Percentiles rank a stretch among this genome's conserved stretches.
These are phyloP conservation scores for Abscondita cerata DNA, from an alignment of 2,888 invertebrate species.

Conservation along the genomic window DNA sequence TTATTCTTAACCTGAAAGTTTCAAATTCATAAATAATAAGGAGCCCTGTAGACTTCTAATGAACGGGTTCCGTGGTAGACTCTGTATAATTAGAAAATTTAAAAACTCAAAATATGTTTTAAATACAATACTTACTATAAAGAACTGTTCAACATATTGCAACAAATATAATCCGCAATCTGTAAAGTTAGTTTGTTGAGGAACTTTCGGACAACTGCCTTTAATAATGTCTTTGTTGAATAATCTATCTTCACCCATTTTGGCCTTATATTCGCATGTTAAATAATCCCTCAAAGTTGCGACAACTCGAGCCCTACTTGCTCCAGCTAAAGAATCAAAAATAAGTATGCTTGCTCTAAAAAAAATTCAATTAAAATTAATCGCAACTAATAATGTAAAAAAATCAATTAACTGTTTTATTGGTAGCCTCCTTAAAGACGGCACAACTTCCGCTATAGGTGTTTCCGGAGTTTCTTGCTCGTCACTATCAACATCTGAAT, in stretches of 20 bases:
- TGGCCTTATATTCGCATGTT: conserved; percentile 83
- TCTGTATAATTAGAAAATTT: too few relatives aligned
- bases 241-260: conserved; percentile 67
- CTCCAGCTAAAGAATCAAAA: conserved; percentile 91
- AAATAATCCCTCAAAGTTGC: conserved; percentile 91
- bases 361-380: background rate
- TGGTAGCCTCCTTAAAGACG: conserved; percentile 59
- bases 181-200: conserved; percentile 96
- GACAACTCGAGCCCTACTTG: conserved; percentile 82
- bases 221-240: conserved; percentile 86
- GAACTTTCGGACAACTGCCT: conserved; percentile 88
- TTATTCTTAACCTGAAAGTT: too few relatives aligned
- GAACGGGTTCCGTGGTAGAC: too few relatives aligned
- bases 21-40: too few relatives aligned
- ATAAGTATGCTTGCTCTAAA: conserved; percentile 90
- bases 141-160: conserved; percentile 97
- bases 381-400: background rate
- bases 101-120: too few relatives aligned
- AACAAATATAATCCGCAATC: conserved; percentile 96
- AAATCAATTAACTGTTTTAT: conserved; percentile 70
- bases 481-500: conserved; percentile 60
- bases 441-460: conserved; percentile 42
- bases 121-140: conserved; percentile 67
- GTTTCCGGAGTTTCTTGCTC: conserved; percentile 48
- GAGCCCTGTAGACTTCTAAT: too few relatives aligned